Evolutionary conservation across 2,888 invertebrate genomes (phyloP), one percentile per base, ranked within the genome.

Genomic region (Lasioglossum pauxillum): DNA sequence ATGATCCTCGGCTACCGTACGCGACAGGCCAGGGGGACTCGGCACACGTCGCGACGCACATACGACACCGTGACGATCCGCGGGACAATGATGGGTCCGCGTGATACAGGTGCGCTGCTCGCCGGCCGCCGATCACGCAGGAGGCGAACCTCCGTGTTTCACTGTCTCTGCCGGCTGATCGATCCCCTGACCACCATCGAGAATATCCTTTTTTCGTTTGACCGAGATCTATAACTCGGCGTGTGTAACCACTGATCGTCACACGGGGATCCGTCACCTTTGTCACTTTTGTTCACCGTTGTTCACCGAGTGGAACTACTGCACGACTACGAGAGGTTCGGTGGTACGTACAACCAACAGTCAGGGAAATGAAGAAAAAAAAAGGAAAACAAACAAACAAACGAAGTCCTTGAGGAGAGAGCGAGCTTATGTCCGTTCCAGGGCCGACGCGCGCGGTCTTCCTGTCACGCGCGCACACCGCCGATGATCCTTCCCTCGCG

Each of bases 1-100:
- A 90, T 90, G 83, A 80, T 83, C 83, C 73, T 77, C 82, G 72
- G 23, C 73, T 49, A 64, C 64, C 81, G 82, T 67, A 78, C 79
- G 79, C 85, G 86, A 80, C 78, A 82, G 23, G 75, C 60, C 78
- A 67, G 67, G 14, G 67, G 78, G n/a, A 38, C 77, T 67, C 71
- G 78, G 71, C 81, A 76, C 90, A 27, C 82, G 84, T 80, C 82
- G 60, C 67, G 75, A 64, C 75, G 83, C 80, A 87, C 90, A 90
- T 35, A 80, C 79, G 87, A 72, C 73, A 75, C 64, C 49, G 46
- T 46, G n/a, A 46, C 27, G 69, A 49, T 46, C 16, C 72, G 41
- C 73, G 73, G 12, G 31, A 67, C 41, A 10, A 60, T 7, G 31
- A 5, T 35, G 16, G 31, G 31, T 31, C 67, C 23, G 76, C 64